phyloP scores from a whole-genome alignment of 2,113 vertebrate genomes.

The Heptranchias perlo region DNA sequence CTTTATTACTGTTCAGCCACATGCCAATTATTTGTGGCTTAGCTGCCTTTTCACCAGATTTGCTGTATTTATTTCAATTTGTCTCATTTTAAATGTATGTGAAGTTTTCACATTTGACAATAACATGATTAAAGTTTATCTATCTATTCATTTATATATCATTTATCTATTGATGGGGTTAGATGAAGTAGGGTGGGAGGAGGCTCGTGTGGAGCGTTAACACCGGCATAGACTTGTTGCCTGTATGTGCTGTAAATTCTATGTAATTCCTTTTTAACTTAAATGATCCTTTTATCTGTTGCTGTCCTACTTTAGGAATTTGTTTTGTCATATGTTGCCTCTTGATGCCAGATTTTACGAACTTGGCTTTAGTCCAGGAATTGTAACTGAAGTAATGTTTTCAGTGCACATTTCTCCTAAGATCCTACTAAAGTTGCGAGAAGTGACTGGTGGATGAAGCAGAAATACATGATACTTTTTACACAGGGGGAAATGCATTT shows the following conservation, averaged over 20 bases:
- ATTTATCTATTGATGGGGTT: too few relatives aligned
- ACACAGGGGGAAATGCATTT: not conserved
- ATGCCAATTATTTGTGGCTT: not conserved
- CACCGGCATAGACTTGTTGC: too few relatives aligned
- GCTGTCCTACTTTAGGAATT: not conserved
- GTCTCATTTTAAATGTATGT: too few relatives aligned
- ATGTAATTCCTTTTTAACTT: not conserved
- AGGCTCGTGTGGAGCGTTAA: too few relatives aligned
- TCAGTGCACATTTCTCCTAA: not conserved
- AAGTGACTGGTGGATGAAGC: not conserved
- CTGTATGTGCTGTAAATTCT: too few relatives aligned
- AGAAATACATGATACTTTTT: not conserved
- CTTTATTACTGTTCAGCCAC: not conserved
- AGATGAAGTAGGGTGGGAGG: too few relatives aligned
- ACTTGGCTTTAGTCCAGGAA: constrained; percentile 16
- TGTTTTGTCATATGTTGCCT: not conserved
- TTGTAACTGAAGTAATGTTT: not conserved
- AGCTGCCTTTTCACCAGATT: not conserved
- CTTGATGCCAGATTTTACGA: not conserved
- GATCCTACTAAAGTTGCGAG: not conserved
- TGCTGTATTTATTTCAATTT: not conserved
- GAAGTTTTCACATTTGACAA: not conserved
- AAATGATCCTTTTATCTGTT: not conserved
- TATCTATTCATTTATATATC: too few relatives aligned
- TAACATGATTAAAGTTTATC: too few relatives aligned